Base-by-base conservation (phyloP, 2,888 invertebrate genomes). In the Callosobruchus maculatus region DNA sequence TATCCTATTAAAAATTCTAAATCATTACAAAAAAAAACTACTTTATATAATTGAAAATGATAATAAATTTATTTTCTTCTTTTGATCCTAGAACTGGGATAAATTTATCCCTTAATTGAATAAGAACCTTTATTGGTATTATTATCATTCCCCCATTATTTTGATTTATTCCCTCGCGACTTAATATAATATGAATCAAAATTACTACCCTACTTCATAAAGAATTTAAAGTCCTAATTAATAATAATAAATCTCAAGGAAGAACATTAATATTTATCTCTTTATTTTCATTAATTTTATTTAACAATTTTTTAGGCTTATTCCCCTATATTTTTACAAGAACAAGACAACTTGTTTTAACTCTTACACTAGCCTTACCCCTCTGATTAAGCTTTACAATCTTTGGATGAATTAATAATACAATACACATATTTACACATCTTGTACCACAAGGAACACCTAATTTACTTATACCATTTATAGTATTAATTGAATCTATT, bases 401-500 rank as follows among this genome's bases (percentile, higher is more conserved):
- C 76, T 92, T 88, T 85, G 91, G 91, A 5, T 92, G 92, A 90
- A 85, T 89, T 80, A 91, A 91, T 83, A 89, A 91, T 79, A 89
- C 89, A 0, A 89, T 89, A 83, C 88, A 90, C 82, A 92, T 92
- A 89, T 91, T 93, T 84, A 88, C 89, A 0, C 92, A 93, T 83
- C 86, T 93, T 88, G 90, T 93, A 0, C 93, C 93, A 0, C 89
- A 90, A 88, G 91, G 92, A 78, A 92, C 92, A 0, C 93, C 93
- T 0, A 76, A 81, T 5, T 81, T 90, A 81, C 81, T 93, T 82
- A 92, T 93, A 88, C 91, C 92, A 30, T 93, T 93, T 88, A 92
- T 93, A 89, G 92, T 93, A 7, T 85, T 92, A 86, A 93, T 93
- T 90, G 93, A 93, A 91, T 90, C 91, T 67, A 91, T 92, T 87